Conservation (phyloP, 1,140 invertebrate genomes). For the Panagrolaimus sp. region DNA sequence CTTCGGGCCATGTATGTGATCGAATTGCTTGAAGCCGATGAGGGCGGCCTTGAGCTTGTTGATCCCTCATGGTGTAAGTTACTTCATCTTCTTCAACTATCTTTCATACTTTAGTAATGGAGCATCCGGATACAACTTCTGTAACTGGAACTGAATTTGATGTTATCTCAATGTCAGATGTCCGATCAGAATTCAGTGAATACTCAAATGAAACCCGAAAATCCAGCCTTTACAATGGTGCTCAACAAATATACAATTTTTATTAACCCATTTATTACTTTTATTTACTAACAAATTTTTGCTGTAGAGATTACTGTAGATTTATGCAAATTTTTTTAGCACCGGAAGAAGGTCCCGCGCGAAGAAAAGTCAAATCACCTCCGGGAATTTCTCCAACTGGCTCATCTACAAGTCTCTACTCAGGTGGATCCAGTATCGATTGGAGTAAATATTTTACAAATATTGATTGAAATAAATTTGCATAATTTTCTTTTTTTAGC, state of each 20-base stretch:
- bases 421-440: slow-evolving; percentile 52
- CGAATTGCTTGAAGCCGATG: slow-evolving; percentile 55
- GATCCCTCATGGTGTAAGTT: slow-evolving; percentile 59
- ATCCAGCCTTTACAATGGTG: slow-evolving; percentile 38
- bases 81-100: slow-evolving; percentile 8
- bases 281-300: neutral
- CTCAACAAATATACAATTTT: no score
- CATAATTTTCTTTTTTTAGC: slow-evolving; percentile 36
- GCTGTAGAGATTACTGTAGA: neutral
- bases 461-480: neutral
- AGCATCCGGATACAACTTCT: slow-evolving; percentile 30
- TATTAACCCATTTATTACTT: neutral
- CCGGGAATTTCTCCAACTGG: slow-evolving; percentile 58
- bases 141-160: slow-evolving; percentile 33
- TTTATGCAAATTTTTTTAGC: slow-evolving; percentile 38
- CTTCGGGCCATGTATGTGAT: slow-evolving; percentile 55
- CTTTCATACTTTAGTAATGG: slow-evolving; percentile 35
- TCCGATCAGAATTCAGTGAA: slow-evolving; percentile 52
- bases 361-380: slow-evolving; percentile 59
- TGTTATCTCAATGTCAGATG: slow-evolving; percentile 34
- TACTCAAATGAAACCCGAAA: slow-evolving; percentile 50
- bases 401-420: slow-evolving; percentile 55
- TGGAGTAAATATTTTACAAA: slow-evolving; percentile 40
- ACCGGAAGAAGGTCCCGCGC: slow-evolving; percentile 58
- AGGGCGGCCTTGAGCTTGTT: slow-evolving; percentile 58